Evolutionary conservation across 1,140 invertebrate genomes (phyloP).

Genomic region (Ylistrum balloti): DNA sequence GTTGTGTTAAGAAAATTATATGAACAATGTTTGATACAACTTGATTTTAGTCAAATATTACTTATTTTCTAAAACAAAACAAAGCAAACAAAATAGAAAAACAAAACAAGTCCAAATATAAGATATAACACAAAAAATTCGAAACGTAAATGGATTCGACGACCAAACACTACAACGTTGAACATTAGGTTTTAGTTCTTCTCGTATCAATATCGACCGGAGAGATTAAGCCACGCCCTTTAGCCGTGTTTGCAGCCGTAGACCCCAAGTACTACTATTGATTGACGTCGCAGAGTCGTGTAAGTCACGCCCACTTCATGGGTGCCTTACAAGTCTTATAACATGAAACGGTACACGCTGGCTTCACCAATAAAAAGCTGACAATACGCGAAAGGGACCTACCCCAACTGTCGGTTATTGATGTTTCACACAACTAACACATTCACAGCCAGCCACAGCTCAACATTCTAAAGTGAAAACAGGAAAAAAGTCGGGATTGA

Average conservation of each 20-base stretch:
- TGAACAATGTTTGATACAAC: no score
- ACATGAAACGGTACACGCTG: conserved; percentile 30
- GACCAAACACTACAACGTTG: neutral
- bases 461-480: conserved; percentile 39
- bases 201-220: conserved; percentile 4
- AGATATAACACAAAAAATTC: no score
- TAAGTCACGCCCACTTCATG: neutral
- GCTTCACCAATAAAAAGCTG: conserved; percentile 34
- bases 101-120: no score
- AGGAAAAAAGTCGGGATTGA: conserved; percentile 11
- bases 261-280: neutral
- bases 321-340: conserved; percentile 9
- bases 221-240: neutral
- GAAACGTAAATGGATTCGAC: neutral
- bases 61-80: no score
- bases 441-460: neutral
- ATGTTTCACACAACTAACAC: neutral
- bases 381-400: conserved; percentile 12
- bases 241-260: neutral
- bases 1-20: no score
- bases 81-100: no score
- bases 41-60: no score
- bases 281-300: neutral
- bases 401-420: neutral
- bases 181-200: neutral